phyloP scores from a whole-genome alignment of 2,888 invertebrate genomes.

The Apamea epomidion region DNA sequence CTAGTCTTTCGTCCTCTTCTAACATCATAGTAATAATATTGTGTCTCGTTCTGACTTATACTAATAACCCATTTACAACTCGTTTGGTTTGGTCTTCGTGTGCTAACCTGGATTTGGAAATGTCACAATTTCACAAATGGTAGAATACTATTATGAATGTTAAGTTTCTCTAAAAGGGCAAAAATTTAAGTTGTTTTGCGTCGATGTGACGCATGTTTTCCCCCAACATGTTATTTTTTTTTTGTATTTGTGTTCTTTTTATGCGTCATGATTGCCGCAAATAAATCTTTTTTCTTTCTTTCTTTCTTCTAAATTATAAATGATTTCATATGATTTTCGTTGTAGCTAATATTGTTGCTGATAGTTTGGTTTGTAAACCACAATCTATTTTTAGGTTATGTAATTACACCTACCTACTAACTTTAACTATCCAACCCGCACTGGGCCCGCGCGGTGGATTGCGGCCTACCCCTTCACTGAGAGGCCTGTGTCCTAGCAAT shows the following conservation, averaged over 20 bases:
- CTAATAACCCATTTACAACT: constrained; percentile 32
- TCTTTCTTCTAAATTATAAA: not conserved
- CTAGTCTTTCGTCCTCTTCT: constrained; percentile 41
- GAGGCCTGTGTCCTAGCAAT: too few relatives aligned
- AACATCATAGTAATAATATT: not conserved
- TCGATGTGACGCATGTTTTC: too few relatives aligned
- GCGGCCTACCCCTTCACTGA: too few relatives aligned
- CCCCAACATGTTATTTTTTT: too few relatives aligned
- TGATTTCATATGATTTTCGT: not conserved
- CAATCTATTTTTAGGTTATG: not conserved
- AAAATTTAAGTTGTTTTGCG: not conserved
- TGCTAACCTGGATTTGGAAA: constrained; percentile 51
- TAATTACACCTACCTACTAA: too few relatives aligned
- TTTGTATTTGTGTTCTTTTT: too few relatives aligned
- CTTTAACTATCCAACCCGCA: too few relatives aligned
- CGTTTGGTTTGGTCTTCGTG: constrained; percentile 23
- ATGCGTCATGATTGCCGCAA: too few relatives aligned
- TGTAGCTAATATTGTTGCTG: not conserved
- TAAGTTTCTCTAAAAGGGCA: constrained; percentile 7
- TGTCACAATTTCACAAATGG: constrained; percentile 46
- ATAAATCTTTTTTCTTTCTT: too few relatives aligned
- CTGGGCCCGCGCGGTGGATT: too few relatives aligned
- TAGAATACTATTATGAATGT: constrained; percentile 22
- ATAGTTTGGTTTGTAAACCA: not conserved
- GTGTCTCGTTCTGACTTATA: constrained; percentile 32